Percentiles rank a stretch among this genome's conserved stretches.
phyloP scores from a whole-genome alignment of 1,140 invertebrate genomes.

The Drosophila guanche region DNA sequence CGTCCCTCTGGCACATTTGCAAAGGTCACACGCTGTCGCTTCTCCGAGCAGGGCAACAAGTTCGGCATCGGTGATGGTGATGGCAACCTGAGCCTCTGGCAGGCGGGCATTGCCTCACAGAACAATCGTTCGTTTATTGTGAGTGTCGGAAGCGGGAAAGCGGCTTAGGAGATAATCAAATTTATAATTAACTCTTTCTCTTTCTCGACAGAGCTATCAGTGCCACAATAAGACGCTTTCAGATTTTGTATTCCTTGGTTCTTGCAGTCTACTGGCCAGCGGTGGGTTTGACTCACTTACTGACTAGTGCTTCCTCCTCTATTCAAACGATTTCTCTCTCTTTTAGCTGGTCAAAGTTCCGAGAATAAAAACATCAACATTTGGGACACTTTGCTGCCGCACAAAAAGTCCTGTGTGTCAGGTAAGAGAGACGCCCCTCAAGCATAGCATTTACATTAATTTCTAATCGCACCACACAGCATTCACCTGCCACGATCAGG shows the following conservation, averaged over 20 bases:
- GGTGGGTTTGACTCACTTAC: constrained; percentile 78
- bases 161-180: no score
- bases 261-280: constrained; percentile 98
- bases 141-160: constrained; percentile 84
- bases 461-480: constrained; percentile 83
- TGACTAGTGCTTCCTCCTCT: not conserved
- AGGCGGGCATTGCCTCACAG: constrained; percentile 93
- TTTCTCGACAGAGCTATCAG: constrained; percentile 91
- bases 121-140: constrained; percentile 97
- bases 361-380: constrained; percentile 99
- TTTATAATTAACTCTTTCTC: not conserved
- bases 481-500: constrained; percentile 96
- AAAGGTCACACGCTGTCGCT: constrained; percentile 97
- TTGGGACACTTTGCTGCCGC: constrained; percentile 98
- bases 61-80: constrained; percentile 97
- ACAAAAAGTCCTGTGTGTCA: constrained; percentile 95
- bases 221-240: constrained; percentile 98
- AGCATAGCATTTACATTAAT: not conserved
- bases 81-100: constrained; percentile 95
- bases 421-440: constrained; percentile 84
- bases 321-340: not conserved
- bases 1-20: constrained; percentile 93
- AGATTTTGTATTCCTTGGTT: constrained; percentile 98
- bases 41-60: constrained; percentile 99
- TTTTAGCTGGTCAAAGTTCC: constrained; percentile 94